A percentile compares a stretch with the other conserved stretches of the same genome.
Conservation (phyloP, 2,888 invertebrate species). For the Bruchidius siliquastri region DNA sequence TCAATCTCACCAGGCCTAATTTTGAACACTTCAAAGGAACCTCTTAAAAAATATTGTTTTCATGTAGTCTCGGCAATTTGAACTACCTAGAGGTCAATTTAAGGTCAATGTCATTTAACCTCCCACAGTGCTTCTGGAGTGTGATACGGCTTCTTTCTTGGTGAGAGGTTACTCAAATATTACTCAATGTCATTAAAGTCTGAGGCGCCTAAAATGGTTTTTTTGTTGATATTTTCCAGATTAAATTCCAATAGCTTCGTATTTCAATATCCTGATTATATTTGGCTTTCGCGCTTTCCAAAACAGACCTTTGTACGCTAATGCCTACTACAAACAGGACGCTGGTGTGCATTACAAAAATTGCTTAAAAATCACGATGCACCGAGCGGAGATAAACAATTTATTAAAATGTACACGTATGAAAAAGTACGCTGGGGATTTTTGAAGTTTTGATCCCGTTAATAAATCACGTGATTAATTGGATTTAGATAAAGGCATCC, state of each 20-base stretch:
- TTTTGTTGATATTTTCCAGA: neutral
- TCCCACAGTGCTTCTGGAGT: no score
- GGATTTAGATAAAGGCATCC: neutral
- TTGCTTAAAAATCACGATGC: slow-evolving; percentile 7
- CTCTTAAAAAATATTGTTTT: no score
- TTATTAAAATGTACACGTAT: slow-evolving; percentile 4
- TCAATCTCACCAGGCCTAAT: no score
- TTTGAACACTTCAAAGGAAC: no score
- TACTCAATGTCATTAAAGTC: no score
- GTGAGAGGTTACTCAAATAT: no score
- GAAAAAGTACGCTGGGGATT: neutral
- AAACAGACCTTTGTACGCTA: neutral
- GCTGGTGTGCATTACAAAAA: neutral
- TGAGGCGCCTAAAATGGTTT: no score
- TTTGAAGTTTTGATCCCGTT: neutral
- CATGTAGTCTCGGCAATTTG: no score
- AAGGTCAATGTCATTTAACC: no score
- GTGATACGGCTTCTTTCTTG: no score
- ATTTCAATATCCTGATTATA: neutral
- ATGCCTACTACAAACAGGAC: neutral
- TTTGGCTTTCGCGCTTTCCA: neutral
- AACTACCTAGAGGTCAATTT: no score
- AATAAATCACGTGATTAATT: neutral
- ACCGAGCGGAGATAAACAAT: slow-evolving; percentile 4
- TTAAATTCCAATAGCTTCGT: neutral